A percentile compares a stretch with the other conserved stretches of the same genome.
phyloP scores from a whole-genome alignment of 2,888 invertebrate genomes.

The Cantharis rustica region DNA sequence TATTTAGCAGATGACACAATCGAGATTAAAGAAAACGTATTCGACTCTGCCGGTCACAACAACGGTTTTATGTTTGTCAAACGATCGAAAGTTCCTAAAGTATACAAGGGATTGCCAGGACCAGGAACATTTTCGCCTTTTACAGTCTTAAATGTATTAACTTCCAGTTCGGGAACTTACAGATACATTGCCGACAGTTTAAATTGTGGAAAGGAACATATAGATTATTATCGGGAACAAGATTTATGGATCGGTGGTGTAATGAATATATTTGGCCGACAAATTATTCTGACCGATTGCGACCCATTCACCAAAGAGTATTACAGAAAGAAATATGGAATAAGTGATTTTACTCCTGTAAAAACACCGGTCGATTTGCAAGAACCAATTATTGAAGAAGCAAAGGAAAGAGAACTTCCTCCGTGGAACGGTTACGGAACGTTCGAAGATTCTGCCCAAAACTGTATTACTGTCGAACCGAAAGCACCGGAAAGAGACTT shows the following conservation, averaged over 20 bases:
- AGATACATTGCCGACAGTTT: conserved; percentile 65
- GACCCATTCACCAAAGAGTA: conserved; percentile 86
- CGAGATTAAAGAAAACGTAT: conserved; percentile 78
- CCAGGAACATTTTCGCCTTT: conserved; percentile 59
- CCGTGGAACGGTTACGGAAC: conserved; percentile 92
- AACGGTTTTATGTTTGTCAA: conserved; percentile 74
- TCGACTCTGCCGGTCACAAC: conserved; percentile 72
- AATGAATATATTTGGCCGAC: conserved; percentile 81
- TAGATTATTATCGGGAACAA: conserved; percentile 66
- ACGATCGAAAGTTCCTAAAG: conserved; percentile 78
- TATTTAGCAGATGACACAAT: conserved; percentile 88
- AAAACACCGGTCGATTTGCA: conserved; percentile 55
- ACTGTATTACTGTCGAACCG: conserved; percentile 80
- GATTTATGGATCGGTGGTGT: conserved; percentile 84
- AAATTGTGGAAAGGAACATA: conserved; percentile 57
- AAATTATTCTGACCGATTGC: conserved; percentile 79
- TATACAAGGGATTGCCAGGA: conserved; percentile 54
- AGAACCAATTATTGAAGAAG: conserved; percentile 44
- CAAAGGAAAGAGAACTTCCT: conserved; percentile 64
- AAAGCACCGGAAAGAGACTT: conserved; percentile 79
- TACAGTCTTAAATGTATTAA: conserved; percentile 68
- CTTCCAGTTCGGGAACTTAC: conserved; percentile 56
- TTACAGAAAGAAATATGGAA: conserved; percentile 63
- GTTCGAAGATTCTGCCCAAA: conserved; percentile 87
- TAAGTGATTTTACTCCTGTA: conserved; percentile 69